Percentiles rank a stretch among this genome's conserved stretches.
Evolutionary conservation across 2,113 vertebrate genomes (phyloP).

Genomic region (Psilopsiagon aymara): DNA sequence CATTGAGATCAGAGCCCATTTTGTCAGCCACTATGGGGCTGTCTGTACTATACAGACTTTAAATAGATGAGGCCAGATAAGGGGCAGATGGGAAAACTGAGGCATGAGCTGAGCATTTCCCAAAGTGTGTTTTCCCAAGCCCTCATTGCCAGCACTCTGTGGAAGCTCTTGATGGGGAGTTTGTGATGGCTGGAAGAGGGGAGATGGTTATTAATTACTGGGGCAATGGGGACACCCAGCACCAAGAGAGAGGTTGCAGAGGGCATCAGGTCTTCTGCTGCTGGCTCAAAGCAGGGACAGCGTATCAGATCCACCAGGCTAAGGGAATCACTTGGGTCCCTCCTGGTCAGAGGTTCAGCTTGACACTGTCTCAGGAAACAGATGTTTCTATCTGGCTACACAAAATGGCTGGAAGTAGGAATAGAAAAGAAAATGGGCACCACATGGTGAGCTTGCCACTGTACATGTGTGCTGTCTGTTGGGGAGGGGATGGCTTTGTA

Average conservation of each 20-base stretch:
- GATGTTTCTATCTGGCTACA: background rate
- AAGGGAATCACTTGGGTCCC: rapidly evolving
- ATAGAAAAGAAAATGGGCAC: background rate
- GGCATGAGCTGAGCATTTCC: background rate
- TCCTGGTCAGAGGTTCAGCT: background rate
- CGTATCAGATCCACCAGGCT: background rate
- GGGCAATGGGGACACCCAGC: background rate
- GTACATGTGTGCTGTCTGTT: rapidly evolving
- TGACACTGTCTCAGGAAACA: rapidly evolving
- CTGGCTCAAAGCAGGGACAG: background rate
- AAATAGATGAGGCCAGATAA: background rate
- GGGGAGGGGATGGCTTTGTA: background rate
- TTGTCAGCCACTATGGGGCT: background rate
- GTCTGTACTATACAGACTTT: background rate
- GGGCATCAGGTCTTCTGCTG: background rate
- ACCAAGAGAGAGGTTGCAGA: background rate
- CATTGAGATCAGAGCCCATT: background rate
- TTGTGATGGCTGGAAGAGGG: background rate
- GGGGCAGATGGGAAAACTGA: background rate
- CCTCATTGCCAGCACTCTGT: rapidly evolving
- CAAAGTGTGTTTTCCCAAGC: rapidly evolving
- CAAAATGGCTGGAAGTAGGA: background rate
- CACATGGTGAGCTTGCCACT: background rate
- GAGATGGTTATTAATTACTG: background rate
- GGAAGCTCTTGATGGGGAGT: background rate